phyloP scores from a whole-genome alignment of 2,113 vertebrate species.

The Calyptommatus sinebrachiatus region DNA sequence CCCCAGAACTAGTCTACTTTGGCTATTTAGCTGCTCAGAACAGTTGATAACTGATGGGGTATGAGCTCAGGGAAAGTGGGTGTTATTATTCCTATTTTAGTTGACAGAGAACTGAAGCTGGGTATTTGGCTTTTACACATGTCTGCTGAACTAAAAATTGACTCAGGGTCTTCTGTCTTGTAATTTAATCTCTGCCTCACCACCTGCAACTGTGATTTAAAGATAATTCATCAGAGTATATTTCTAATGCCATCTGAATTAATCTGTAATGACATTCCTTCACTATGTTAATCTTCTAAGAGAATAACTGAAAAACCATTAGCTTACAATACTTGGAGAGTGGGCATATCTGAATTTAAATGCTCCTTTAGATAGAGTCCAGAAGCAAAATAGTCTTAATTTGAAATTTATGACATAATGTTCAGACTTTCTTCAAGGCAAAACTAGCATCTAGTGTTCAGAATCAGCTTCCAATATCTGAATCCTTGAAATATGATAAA shows the following conservation, averaged over 20 bases:
- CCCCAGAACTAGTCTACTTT: too few species aligned
- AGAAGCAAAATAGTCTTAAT: neutral
- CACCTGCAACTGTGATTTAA: neutral
- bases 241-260: neutral
- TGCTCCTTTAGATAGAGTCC: neutral
- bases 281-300: neutral
- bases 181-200: neutral
- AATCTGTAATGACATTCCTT: neutral
- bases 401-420: neutral
- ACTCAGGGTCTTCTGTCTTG: neutral
- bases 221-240: neutral
- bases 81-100: neutral
- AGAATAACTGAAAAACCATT: neutral
- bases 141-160: neutral
- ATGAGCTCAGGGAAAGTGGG: neutral
- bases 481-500: constrained; percentile 13
- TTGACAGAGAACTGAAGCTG: neutral
- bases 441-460: neutral
- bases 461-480: constrained; percentile 25
- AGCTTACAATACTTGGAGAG: neutral
- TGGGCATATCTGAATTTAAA: neutral
- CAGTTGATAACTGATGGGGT: neutral
- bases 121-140: neutral
- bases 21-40: neutral
- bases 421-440: neutral